Percentiles rank a stretch among this genome's conserved stretches.
These are phyloP conservation scores for Notodromas monacha DNA, from an alignment of 2,888 invertebrate genomes.

Conservation along the genomic window DNA sequence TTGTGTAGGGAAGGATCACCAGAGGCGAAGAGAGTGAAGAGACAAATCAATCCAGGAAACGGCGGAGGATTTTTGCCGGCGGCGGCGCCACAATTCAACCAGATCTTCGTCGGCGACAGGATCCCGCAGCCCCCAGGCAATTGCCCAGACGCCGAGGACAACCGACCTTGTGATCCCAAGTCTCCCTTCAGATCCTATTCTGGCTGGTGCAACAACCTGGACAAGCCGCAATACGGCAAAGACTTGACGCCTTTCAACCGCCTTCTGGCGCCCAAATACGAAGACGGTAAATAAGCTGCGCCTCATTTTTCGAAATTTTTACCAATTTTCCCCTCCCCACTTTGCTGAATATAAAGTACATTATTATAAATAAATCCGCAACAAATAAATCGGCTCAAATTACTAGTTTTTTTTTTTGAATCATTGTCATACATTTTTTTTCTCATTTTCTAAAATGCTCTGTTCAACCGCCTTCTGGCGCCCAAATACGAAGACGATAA, in stretches of 20 bases:
- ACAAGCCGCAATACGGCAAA: conserved; percentile 17
- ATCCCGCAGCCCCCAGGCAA: conserved; percentile 17
- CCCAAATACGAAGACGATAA: conserved; percentile 20
- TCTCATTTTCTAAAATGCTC: no score
- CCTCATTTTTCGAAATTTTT: no score
- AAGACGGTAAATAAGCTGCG: conserved; percentile 20
- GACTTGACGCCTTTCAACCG: conserved; percentile 17
- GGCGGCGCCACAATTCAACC: neutral
- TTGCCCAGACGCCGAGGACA: conserved; percentile 18
- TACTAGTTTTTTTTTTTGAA: conserved; percentile 1
- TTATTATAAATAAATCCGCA: no score
- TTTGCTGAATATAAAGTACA: no score
- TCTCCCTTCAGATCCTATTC: conserved; percentile 17
- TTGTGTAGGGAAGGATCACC: no score
- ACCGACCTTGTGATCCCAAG: conserved; percentile 20
- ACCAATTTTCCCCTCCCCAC: no score
- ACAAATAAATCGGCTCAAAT: no score
- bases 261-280: conserved; percentile 17
- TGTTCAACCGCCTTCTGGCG: conserved; percentile 16
- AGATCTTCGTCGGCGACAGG: conserved; percentile 16
- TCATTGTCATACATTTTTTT: no score
- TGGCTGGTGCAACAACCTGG: conserved; percentile 21
- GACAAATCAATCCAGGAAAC: no score
- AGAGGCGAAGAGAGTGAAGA: no score
- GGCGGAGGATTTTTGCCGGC: no score